phyloP scores from a whole-genome alignment of 2,888 invertebrate species.

The Anaspis maculata region DNA sequence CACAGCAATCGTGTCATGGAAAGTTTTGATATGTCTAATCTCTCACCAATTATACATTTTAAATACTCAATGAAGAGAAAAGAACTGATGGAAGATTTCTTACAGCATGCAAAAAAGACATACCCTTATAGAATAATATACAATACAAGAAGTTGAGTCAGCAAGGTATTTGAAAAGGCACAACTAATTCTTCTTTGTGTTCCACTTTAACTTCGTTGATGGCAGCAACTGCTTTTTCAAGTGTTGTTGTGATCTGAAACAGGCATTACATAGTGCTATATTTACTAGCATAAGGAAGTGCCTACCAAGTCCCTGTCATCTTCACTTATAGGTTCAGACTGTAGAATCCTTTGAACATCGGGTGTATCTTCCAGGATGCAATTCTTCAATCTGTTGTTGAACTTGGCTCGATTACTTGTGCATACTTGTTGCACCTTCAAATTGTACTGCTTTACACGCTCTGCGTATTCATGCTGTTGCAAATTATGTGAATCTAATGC shows the following conservation, averaged over 20 bases:
- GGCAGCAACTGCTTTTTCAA: constrained; percentile 62
- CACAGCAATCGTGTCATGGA: too few species aligned
- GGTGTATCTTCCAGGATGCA: constrained; percentile 66
- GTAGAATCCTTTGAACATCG: constrained; percentile 60
- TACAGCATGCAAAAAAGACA: constrained; percentile 2
- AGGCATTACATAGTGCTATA: constrained; percentile 11
- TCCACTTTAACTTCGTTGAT: constrained; percentile 74
- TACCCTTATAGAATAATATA: not conserved
- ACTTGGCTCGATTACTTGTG: constrained; percentile 33
- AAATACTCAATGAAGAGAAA: not conserved
- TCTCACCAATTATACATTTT: too few species aligned
- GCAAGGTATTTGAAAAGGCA: constrained; percentile 76
- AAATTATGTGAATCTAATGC: constrained; percentile 81
- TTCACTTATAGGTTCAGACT: constrained; percentile 50
- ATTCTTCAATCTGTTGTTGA: constrained; percentile 39
- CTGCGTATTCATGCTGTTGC: constrained; percentile 82
- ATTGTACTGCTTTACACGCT: constrained; percentile 67
- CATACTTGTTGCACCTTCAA: constrained; percentile 48
- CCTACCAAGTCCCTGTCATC: constrained; percentile 67
- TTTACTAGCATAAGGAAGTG: constrained; percentile 16
- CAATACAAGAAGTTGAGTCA: constrained; percentile 5
- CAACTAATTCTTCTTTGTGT: constrained; percentile 83
- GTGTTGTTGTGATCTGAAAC: constrained; percentile 61
- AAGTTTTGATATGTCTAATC: too few species aligned
- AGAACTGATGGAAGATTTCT: constrained; percentile 4